Conservation (phyloP, 2,113 vertebrate genomes). For the Natator depressus region DNA sequence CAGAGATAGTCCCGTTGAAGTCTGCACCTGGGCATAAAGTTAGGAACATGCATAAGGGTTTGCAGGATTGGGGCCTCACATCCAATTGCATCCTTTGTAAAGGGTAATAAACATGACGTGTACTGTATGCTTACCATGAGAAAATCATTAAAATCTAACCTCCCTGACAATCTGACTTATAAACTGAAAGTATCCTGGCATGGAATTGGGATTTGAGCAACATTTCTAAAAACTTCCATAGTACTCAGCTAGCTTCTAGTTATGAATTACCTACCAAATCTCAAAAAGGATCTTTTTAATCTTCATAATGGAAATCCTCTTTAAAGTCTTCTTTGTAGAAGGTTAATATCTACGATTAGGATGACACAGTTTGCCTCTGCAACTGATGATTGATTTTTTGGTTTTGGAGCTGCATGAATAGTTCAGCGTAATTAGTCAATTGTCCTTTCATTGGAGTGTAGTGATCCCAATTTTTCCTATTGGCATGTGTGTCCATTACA, state of each 20-base stretch:
- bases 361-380: not conserved
- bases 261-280: fast-evolving
- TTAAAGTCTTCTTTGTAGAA: not conserved
- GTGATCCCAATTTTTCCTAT: not conserved
- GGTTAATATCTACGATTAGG: fast-evolving
- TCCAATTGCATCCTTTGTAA: not conserved
- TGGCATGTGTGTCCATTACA: not conserved
- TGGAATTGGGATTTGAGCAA: fast-evolving
- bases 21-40: fast-evolving
- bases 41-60: fast-evolving
- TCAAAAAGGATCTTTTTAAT: fast-evolving
- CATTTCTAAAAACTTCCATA: fast-evolving
- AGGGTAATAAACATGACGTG: not conserved
- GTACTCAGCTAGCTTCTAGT: fast-evolving
- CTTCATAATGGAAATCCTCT: fast-evolving
- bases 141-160: not conserved
- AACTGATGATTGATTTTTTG: fast-evolving
- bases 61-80: no score
- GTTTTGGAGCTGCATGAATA: fast-evolving
- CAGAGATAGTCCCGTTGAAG: fast-evolving
- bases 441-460: not conserved
- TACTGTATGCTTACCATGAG: fast-evolving
- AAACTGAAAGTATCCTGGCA: fast-evolving
- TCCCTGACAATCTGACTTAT: fast-evolving
- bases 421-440: fast-evolving